Base-by-base conservation (phyloP, 2,797 vertebrate species). In the Otus scops region DNA sequence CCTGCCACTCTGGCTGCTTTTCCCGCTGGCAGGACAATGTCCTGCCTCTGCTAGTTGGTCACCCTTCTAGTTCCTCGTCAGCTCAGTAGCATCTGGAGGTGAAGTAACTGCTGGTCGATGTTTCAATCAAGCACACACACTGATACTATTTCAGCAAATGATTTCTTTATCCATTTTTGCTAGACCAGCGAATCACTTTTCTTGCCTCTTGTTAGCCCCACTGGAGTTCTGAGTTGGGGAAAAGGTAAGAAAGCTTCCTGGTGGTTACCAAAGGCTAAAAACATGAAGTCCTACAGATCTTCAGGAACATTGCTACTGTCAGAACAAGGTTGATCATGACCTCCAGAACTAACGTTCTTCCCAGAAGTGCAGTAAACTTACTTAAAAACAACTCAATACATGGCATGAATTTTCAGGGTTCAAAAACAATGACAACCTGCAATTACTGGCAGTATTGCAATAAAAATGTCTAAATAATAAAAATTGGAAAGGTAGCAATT, bases 381-480 rank as follows among this genome's bases (percentile, higher is more conserved):
- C 13, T 78, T 61, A 45, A 59, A 43, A 76, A 7, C 14, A 94
- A 22, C 19, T 70, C 70, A 89, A 54, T 73, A 87, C 13, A 51
- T 32, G 13, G 14, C 36, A 77, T 48, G 61, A 94, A 88, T 93
- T 81, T 19, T 68, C 65, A 43, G 32, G 20, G 13, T 78, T 80
- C 67, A 78, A 68, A 75, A 92, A 30, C 14, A 65, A 70, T 53
- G 18, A 18, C 18, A 6, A 26, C 10, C n/a, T 75, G 5, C 43
- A 74, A 80, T 57, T 57, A 47, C 36, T 73, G 16, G 9, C 8
- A 41, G 4, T 19, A 80, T 6, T 81, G 39, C 11, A 89, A 89
- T 59, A 78, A 97, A 97, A 82, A 94, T 53, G 14, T 21, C 59
- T 71, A 70, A 92, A 56, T 59, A 64, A 80, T 81, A 56, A 79